Conservation (phyloP, 53 echinoderm and acorn worm genomes). For the Stichopus horrens region DNA sequence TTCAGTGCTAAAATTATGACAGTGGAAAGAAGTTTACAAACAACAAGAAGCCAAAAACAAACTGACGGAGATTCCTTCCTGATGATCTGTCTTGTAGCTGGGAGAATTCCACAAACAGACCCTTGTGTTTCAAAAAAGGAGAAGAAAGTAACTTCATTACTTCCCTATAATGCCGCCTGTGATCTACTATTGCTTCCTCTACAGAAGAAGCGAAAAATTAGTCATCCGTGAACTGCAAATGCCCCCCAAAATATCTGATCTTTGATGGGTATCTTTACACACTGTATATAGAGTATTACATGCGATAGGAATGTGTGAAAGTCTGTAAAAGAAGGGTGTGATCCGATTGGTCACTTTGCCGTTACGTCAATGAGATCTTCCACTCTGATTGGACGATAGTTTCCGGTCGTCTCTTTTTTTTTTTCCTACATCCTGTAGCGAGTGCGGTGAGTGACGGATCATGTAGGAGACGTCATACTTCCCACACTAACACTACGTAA, state of each 20-base stretch:
- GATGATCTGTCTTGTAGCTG: not conserved
- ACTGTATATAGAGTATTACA: too few species aligned
- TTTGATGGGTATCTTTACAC: too few species aligned
- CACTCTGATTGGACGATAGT: slow-evolving; percentile 35
- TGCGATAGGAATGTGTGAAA: too few species aligned
- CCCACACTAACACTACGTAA: too few species aligned
- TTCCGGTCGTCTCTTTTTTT: not conserved
- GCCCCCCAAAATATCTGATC: too few species aligned
- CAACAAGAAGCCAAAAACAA: not conserved
- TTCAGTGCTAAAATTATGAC: not conserved
- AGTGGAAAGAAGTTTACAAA: not conserved
- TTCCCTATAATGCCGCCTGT: slow-evolving; percentile 2
- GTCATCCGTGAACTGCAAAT: slow-evolving; percentile 12
- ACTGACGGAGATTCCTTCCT: not conserved
- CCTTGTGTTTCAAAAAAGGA: not conserved
- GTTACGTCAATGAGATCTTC: not conserved
- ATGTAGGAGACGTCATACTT: too few species aligned
- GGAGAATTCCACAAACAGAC: not conserved
- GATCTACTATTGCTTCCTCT: slow-evolving; percentile 4
- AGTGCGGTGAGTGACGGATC: not conserved
- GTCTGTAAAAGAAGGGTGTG: not conserved
- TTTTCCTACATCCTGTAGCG: not conserved
- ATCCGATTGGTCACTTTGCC: slow-evolving; percentile 5
- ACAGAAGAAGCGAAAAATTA: not conserved
- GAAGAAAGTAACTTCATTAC: not conserved